Conservation (phyloP, 2,888 invertebrate species). For the Lochmaea crataegi region DNA sequence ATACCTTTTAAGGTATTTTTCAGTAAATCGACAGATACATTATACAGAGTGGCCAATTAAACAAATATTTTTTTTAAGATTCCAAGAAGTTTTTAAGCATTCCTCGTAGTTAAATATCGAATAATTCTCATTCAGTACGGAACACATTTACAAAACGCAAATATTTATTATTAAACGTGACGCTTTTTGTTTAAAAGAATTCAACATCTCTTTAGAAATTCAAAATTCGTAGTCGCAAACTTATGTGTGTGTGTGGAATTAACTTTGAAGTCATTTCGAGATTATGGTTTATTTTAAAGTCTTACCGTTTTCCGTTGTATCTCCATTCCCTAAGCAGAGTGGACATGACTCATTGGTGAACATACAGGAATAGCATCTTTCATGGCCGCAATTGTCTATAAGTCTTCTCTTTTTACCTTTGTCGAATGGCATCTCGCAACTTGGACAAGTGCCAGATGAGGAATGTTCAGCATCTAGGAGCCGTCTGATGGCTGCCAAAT, state of each 20-base stretch:
- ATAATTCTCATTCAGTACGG: not conserved
- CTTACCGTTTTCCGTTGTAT: constrained; percentile 47
- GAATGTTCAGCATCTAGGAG: constrained; percentile 78
- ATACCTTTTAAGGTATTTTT: too few species aligned
- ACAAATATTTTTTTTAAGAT: not conserved
- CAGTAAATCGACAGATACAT: too few species aligned
- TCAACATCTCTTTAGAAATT: not conserved
- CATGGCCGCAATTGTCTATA: constrained; percentile 96
- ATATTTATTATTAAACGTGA: not conserved
- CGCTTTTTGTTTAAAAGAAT: not conserved
- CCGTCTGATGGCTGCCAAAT: constrained; percentile 85
- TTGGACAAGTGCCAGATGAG: constrained; percentile 76
- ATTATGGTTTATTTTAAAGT: not conserved
- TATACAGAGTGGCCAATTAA: too few species aligned
- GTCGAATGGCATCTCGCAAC: constrained; percentile 94
- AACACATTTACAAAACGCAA: not conserved
- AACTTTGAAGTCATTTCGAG: not conserved
- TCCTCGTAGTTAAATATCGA: not conserved
- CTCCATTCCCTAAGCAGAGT: constrained; percentile 69
- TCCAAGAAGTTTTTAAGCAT: constrained; percentile 7
- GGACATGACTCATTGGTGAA: constrained; percentile 93
- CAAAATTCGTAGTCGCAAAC: not conserved
- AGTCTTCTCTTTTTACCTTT: constrained; percentile 95
- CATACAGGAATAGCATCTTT: constrained; percentile 94
- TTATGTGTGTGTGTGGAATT: not conserved